Conservation (phyloP, 2,888 invertebrate species). For the Tanypteryx hageni region DNA sequence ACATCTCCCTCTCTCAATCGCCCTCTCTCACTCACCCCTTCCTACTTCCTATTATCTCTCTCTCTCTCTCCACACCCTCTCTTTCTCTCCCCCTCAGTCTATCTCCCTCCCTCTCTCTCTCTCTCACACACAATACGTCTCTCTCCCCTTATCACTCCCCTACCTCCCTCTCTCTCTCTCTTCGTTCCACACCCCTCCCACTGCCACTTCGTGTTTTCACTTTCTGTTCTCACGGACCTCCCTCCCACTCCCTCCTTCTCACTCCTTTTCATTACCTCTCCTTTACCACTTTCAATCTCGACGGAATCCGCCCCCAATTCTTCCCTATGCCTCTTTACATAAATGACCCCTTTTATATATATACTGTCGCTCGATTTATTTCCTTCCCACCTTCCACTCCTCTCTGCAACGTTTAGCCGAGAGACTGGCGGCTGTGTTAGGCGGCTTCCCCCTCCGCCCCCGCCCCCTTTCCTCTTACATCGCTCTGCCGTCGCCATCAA, state of each 20-base stretch:
- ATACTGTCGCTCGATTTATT: slow-evolving; percentile 5
- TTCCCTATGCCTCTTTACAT: background rate
- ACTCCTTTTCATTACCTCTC: too few species aligned
- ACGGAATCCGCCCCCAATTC: too few species aligned
- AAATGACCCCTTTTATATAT: slow-evolving; percentile 19
- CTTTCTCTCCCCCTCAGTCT: background rate
- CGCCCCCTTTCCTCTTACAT: too few species aligned
- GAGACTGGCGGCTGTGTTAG: too few species aligned
- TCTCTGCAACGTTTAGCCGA: too few species aligned
- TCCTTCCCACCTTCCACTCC: background rate
- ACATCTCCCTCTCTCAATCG: background rate
- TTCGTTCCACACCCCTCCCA: background rate
- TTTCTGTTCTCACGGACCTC: too few species aligned
- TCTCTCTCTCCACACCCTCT: background rate
- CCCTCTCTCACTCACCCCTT: background rate
- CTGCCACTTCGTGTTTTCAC: background rate
- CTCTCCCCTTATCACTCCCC: background rate
- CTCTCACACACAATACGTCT: background rate
- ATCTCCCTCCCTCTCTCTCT: background rate
- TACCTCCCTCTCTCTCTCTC: background rate
- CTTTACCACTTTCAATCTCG: too few species aligned
- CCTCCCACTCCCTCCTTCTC: too few species aligned
- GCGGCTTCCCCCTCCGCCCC: too few species aligned
- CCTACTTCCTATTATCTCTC: background rate
- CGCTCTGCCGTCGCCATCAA: slow-evolving; percentile 38